Base-by-base conservation (phyloP, 2,113 vertebrate genomes). In the Oreocharis arfaki region DNA sequence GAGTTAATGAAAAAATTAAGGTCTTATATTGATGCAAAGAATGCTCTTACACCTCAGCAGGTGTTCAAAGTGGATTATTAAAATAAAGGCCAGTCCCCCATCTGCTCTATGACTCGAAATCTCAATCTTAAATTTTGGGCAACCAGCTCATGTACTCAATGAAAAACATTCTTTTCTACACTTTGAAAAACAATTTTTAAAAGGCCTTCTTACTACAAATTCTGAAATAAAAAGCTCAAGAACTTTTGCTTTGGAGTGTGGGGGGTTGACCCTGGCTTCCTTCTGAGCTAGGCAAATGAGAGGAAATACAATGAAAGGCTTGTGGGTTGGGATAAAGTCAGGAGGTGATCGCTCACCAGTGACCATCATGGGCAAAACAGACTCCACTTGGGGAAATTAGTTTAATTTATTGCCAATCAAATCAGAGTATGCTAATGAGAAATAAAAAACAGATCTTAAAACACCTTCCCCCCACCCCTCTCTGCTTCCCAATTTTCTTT, bases 301-400 rank as follows among this genome's bases (percentile, higher is more conserved):
- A 61, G 17, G 42, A 84, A 80, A 64, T 64, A 21, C 2, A n/a
- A 27, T 0, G 0, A n/a, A 75, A 80, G 21, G 5, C 27, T 75
- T 16, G 1, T 49, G 39, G 9, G 21, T 75, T 11, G 23, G n/a
- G 23, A 59, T 20, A 53, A 79, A 23, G 9, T 3, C 49, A 74
- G 27, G 17, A 37, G 23, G n/a, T 4, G 16, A 27, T 64, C 39
- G 42, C 20, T 44, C 27, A 59, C 4, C 28, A 33, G 2, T 59
- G 65, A 59, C 50, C 6, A 1, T 53, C 3, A 0, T 26, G 14
- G 20, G n/a, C 67, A 47, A 75, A 84, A 47, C 10, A 53, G 50
- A 27, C 50, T 64, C 13, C 13, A 33, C 28, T 41, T 57, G 13
- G 27, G 23, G 19, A 84, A 55, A 68, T 55, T 53, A 46, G 20